phyloP scores from a whole-genome alignment of 2,113 vertebrate genomes.

The Burhinus oedicnemus region DNA sequence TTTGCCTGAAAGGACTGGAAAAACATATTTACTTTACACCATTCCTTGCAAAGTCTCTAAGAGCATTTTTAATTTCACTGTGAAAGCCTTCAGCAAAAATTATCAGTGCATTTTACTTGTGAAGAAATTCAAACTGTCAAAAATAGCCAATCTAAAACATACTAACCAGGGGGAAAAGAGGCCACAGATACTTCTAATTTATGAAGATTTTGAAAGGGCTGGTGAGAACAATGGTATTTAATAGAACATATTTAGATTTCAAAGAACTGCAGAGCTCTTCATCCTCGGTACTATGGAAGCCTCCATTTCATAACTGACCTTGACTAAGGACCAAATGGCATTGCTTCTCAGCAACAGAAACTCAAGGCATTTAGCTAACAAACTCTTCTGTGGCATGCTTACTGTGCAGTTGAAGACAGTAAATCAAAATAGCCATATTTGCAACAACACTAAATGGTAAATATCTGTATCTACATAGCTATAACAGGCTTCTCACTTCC shows the following conservation, averaged over 20 bases:
- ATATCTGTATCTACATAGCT: neutral
- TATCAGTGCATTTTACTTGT: slow-evolving; percentile 15
- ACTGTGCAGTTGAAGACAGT: neutral
- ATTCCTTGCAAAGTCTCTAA: neutral
- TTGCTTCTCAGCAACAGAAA: neutral
- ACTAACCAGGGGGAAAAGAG: neutral
- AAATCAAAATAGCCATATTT: neutral
- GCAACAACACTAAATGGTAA: neutral
- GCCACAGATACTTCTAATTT: neutral
- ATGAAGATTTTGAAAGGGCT: neutral
- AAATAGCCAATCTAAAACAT: neutral
- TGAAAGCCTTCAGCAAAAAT: slow-evolving; percentile 22
- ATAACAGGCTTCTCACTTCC: neutral
- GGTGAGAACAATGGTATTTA: neutral
- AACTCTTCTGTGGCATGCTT: neutral
- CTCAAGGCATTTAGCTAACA: neutral
- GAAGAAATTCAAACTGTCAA: neutral
- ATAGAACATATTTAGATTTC: neutral
- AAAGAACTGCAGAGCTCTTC: neutral
- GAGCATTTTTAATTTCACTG: neutral
- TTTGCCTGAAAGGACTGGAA: neutral
- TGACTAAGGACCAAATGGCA: neutral
- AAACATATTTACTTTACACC: neutral
- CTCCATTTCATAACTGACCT: neutral
- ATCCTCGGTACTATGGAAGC: neutral